A percentile compares a stretch with the other conserved stretches of the same genome.
phyloP scores from a whole-genome alignment of 1,140 invertebrate species.

The Aphelenchoides fujianensis region DNA sequence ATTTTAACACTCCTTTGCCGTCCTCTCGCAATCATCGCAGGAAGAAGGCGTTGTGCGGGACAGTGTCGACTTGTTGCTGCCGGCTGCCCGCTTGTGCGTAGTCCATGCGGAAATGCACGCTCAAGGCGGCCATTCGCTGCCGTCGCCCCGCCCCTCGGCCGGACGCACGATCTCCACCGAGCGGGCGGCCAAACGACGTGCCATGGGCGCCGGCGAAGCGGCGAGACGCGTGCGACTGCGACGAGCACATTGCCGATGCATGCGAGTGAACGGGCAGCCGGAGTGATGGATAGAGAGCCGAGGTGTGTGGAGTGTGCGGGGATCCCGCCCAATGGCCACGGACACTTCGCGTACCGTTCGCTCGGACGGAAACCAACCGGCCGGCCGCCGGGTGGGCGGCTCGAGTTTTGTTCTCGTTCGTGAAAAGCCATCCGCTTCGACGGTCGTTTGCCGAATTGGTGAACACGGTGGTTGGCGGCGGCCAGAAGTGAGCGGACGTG shows the following conservation, averaged over 20 bases:
- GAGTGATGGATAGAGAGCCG: not conserved
- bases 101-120: not conserved
- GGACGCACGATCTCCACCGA: not conserved
- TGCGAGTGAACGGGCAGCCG: conserved; percentile 1
- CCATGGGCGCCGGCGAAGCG: not conserved
- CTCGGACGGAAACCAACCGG: no score
- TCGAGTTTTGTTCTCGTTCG: not conserved
- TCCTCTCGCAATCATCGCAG: not conserved
- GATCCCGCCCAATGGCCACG: not conserved
- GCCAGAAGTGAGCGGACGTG: not conserved
- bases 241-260: not conserved
- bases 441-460: not conserved
- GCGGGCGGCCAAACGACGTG: no score
- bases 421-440: no score
- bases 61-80: not conserved
- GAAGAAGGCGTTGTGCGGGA: no score
- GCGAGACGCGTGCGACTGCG: not conserved
- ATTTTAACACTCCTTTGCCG: conserved; percentile 1
- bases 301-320: not conserved
- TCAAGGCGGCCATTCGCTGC: not conserved
- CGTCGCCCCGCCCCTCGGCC: not conserved
- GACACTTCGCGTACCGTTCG: not conserved
- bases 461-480: not conserved
- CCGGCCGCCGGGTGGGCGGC: not conserved
- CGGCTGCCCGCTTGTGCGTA: not conserved